Evolutionary conservation across 2,888 invertebrate genomes (phyloP), one percentile per base, ranked within the genome.

Genomic region (Xanthostigma xanthostigma): DNA sequence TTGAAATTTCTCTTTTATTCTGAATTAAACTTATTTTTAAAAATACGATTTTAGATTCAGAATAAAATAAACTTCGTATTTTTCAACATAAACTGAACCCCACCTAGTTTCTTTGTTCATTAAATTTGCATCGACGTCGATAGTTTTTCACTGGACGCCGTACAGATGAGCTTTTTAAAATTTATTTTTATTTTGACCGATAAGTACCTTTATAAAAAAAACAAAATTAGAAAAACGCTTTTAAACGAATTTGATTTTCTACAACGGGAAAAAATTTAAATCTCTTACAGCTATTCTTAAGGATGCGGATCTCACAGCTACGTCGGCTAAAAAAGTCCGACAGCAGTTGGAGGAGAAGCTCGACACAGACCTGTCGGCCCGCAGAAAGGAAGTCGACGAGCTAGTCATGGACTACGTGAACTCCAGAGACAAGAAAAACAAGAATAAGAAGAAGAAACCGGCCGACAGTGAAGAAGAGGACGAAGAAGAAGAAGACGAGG

Each of bases 281-380:
- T 27, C 27, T 6, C 1, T 60, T 68, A 5, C 66, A 91, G 91
- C 79, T 49, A 89, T 94, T 61, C 74, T 95, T 33, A 84, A 90
- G 68, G 83, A 82, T 66, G 90, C 91, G 9, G 88, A 94, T 64
- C 74, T 94, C 17, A 77, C 82, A 9, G 78, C 81, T 47, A 84
- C 87, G 55, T 88, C 94, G 4, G 84, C 90, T 8, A 94, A 93
- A 64, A 89, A 89, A 65, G 90, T 95, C 12, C 79, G 93, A 42
- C 81, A 83, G 63, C 81, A 86, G 60, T 70, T 95, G 54, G 91
- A 94, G 65, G 79, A 84, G 56, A 83, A 84, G 58, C 73, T 92
- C 9, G 82, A 80, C 37, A 72, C 79, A 45, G 87, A 91, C 57
- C 71, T 95, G 42, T 70, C 80, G 8, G 76, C 67, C 44, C 84